Base-by-base conservation (phyloP, 2,113 vertebrate genomes). In the Circaetus gallicus region DNA sequence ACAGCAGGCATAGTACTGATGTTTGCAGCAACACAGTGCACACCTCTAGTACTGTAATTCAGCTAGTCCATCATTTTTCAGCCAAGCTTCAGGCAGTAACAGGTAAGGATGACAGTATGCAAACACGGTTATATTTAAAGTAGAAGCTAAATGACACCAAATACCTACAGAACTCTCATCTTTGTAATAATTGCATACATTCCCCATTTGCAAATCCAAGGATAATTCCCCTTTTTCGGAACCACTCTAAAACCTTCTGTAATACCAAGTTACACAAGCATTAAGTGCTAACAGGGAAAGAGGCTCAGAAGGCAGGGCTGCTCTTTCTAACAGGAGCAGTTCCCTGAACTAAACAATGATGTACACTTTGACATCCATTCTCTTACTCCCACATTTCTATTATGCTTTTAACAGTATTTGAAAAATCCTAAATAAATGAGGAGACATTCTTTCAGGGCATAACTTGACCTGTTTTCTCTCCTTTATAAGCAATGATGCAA, bases 381-480 rank as follows among this genome's bases (percentile, higher is more conserved):
- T 47, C n/a, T 62, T 74, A 91, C 29, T 92, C 47, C 32, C 42
- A 63, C 34, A 63, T 69, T 70, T 67, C 63, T 67, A 78, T 83
- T 86, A 81, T 28, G 26, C 42, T 80, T 89, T 89, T 71, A 94
- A 81, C 20, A 38, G 55, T 43, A 84, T 62, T 77, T 79, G 55
- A 71, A 86, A 86, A 91, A 84, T 62, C 43, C 77, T 93, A 94
- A 96, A 82, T 82, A 82, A 96, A 96, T 31, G 8, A 90, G 76
- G 55, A 73, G 3, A 71, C 84, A 82, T 74, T 91, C 81, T 94
- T 93, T 43, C 86, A 91, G 91, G 89, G 79, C 77, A 94, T 79
- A 95, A 78, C 61, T 73, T 95, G 94, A 84, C 94, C 95, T 91
- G 73, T 59, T 96, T 95, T 95, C 78, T 93, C 89, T 89, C 59